Evolutionary conservation across 2,113 vertebrate genomes (phyloP).

Genomic region (Mesoclemmys tuberculata): DNA sequence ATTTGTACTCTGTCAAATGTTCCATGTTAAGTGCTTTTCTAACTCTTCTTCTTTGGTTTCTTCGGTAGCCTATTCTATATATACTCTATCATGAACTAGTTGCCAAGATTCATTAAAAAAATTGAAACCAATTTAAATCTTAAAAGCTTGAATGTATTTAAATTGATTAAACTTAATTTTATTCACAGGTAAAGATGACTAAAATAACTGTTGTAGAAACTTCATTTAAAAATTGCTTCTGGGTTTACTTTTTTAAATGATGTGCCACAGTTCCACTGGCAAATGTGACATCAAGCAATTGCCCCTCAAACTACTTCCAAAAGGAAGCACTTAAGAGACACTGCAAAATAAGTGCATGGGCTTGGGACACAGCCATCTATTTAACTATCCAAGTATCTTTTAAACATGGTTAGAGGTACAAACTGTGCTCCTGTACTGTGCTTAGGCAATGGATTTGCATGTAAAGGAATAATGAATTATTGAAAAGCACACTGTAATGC

Average conservation of each 20-base stretch:
- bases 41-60: not conserved
- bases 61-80: not conserved
- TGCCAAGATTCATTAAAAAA: not conserved
- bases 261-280: not conserved
- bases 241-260: not conserved
- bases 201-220: not conserved
- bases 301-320: not conserved
- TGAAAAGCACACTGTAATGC: constrained; percentile 15
- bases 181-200: not conserved
- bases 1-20: not conserved
- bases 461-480: not conserved
- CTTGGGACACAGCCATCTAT: not conserved
- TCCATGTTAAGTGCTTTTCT: not conserved
- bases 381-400: not conserved
- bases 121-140: not conserved
- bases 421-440: not conserved
- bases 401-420: not conserved
- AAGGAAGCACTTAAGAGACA: not conserved
- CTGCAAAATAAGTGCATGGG: not conserved
- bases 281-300: not conserved
- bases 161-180: not conserved
- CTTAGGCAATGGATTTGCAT: not conserved
- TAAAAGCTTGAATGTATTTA: not conserved
- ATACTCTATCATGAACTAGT: not conserved
- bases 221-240: not conserved